These are phyloP conservation scores for Xestia rhomboidea DNA, from an alignment of 2,888 invertebrate genomes.

Conservation along the genomic window DNA sequence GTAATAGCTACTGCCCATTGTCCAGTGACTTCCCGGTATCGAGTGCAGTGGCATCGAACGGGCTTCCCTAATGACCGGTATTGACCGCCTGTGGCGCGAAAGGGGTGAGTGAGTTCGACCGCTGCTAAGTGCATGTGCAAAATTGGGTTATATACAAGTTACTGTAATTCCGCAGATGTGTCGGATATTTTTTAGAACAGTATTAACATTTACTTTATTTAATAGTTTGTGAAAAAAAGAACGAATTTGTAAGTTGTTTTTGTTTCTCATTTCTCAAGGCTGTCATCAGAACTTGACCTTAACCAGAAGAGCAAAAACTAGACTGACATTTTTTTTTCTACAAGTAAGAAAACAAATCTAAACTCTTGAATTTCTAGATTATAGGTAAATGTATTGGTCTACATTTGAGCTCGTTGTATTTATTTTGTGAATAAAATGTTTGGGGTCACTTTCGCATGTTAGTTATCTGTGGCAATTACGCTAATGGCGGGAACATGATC, in stretches of 20 bases:
- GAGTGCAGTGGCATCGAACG: conserved; percentile 46
- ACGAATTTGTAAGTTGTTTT: conserved; percentile 1
- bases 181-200: not conserved
- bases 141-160: not conserved
- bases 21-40: conserved; percentile 40
- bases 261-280: conserved; percentile 12
- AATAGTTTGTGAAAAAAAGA: not conserved
- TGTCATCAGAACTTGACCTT: not conserved
- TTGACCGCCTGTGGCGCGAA: conserved; percentile 49
- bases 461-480: conserved; percentile 44
- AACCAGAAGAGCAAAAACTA: conserved; percentile 22
- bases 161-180: not conserved
- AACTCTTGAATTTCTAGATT: not conserved
- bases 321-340: not conserved
- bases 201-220: not conserved
- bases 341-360: conserved; percentile 2
- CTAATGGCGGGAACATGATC: conserved; percentile 25
- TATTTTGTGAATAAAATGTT: not conserved
- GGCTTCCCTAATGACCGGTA: conserved; percentile 68
- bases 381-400: not conserved
- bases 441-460: conserved; percentile 16
- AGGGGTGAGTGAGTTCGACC: not conserved
- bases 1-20: conserved; percentile 6
- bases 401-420: not conserved
- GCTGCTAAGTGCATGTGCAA: conserved; percentile 6